Conservation (phyloP, 1,140 invertebrate species). For the Meloidogyne floridensis region DNA sequence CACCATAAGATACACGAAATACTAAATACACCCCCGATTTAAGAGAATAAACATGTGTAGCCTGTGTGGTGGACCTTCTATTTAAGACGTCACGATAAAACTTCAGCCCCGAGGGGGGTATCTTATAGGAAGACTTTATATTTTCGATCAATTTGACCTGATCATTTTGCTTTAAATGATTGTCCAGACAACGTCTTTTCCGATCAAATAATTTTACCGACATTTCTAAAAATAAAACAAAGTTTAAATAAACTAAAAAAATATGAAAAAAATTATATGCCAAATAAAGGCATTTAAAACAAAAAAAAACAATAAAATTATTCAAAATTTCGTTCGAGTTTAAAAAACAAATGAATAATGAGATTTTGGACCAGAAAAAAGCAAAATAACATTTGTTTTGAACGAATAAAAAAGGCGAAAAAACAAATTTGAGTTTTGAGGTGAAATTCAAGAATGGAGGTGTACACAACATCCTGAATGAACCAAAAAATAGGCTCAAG, state of each 20-base stretch:
- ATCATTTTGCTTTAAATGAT: conserved; percentile 5
- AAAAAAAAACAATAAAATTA: neutral
- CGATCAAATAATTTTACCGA: conserved; percentile 25
- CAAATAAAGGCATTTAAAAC: neutral
- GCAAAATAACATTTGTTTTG: neutral
- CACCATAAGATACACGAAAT: too few relatives aligned
- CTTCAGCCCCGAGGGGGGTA: too few relatives aligned
- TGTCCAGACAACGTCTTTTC: conserved; percentile 18
- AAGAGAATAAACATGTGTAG: neutral
- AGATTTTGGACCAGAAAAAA: neutral
- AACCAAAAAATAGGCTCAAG: too few relatives aligned
- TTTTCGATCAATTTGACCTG: neutral
- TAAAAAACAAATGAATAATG: conserved; percentile 8
- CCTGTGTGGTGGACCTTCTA: too few relatives aligned
- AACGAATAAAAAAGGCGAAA: too few relatives aligned
- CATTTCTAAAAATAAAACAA: conserved; percentile 14
- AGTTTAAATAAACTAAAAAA: neutral
- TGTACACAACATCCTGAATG: too few relatives aligned
- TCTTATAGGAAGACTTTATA: neutral
- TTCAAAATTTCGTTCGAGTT: neutral
- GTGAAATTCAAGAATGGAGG: too few relatives aligned
- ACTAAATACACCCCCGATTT: neutral
- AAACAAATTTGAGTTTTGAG: too few relatives aligned
- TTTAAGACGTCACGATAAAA: too few relatives aligned
- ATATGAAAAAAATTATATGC: neutral